These are phyloP conservation scores for Hemibagrus guttatus DNA, from an alignment of 2,797 vertebrate genomes.

Conservation along the genomic window DNA sequence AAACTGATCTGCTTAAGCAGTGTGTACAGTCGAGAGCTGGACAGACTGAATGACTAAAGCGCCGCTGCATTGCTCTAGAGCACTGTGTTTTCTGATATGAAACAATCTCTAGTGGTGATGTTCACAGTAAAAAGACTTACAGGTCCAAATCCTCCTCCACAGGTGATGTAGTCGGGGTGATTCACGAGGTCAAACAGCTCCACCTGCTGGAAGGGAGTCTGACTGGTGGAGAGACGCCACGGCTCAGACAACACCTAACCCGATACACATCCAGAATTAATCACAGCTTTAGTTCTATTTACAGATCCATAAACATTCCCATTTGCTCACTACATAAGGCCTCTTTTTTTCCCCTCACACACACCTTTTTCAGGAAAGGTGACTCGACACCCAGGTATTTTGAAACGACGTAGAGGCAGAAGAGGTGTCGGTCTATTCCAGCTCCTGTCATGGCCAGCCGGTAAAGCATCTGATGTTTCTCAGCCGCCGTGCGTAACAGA, in stretches of 20 bases:
- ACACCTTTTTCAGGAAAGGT: constrained; percentile 86
- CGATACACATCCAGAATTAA: background rate
- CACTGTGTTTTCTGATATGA: too few relatives aligned
- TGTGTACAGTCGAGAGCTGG: too few relatives aligned
- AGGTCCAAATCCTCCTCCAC: constrained; percentile 90
- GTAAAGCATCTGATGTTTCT: constrained; percentile 84
- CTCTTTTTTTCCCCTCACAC: background rate
- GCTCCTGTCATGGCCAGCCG: constrained; percentile 84
- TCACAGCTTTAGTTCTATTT: background rate
- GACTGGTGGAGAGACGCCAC: constrained; percentile 87
- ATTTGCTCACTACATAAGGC: background rate
- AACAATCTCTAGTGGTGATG: background rate
- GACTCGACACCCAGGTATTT: constrained; percentile 84
- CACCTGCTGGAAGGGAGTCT: constrained; percentile 82
- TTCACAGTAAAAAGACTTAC: constrained; percentile 71
- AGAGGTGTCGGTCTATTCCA: constrained; percentile 88
- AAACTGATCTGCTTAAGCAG: too few relatives aligned
- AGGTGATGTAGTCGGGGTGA: constrained; percentile 84
- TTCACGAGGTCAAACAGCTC: constrained; percentile 85
- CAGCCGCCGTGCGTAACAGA: constrained; percentile 76
- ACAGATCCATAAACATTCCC: background rate
- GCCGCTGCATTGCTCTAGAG: too few relatives aligned
- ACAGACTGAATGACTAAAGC: too few relatives aligned
- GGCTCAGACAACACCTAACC: constrained; percentile 82
- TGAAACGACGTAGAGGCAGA: constrained; percentile 87